These are phyloP conservation scores for Tetranychus cinnabarinus DNA, from an alignment of 1,140 invertebrate genomes.

Conservation along the genomic window DNA sequence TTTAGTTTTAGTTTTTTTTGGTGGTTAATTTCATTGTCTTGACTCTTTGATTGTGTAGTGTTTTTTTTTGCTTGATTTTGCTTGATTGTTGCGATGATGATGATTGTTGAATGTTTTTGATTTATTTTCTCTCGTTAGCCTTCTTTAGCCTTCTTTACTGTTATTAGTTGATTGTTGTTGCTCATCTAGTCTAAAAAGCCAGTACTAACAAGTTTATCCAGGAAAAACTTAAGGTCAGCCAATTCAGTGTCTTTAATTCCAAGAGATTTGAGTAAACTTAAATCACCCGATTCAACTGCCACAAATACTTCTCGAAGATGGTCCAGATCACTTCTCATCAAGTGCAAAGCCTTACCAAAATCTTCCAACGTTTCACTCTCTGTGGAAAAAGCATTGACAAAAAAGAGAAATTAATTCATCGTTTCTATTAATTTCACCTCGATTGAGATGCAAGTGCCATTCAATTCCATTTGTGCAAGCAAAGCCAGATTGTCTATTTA, in stretches of 20 bases:
- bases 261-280: conserved; percentile 72
- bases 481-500: too few relatives aligned
- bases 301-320: conserved; percentile 80
- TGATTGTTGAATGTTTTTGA: too few relatives aligned
- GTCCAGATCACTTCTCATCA: conserved; percentile 65
- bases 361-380: conserved; percentile 90
- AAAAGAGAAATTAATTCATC: neutral
- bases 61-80: too few relatives aligned
- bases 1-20: too few relatives aligned
- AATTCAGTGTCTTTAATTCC: conserved; percentile 85
- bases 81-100: too few relatives aligned
- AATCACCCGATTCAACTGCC: conserved; percentile 82
- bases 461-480: neutral
- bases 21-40: too few relatives aligned
- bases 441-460: too few relatives aligned
- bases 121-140: too few relatives aligned
- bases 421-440: neutral
- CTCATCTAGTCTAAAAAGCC: conserved; percentile 68
- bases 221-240: conserved; percentile 89
- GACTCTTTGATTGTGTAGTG: too few relatives aligned
- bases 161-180: too few relatives aligned
- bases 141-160: too few relatives aligned
- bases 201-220: conserved; percentile 84
- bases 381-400: conserved; percentile 17
- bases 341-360: conserved; percentile 57